Percentiles rank a stretch among this genome's conserved stretches.
Evolutionary conservation across 2,888 invertebrate genomes (phyloP).

Genomic region (Salpingus planirostris): DNA sequence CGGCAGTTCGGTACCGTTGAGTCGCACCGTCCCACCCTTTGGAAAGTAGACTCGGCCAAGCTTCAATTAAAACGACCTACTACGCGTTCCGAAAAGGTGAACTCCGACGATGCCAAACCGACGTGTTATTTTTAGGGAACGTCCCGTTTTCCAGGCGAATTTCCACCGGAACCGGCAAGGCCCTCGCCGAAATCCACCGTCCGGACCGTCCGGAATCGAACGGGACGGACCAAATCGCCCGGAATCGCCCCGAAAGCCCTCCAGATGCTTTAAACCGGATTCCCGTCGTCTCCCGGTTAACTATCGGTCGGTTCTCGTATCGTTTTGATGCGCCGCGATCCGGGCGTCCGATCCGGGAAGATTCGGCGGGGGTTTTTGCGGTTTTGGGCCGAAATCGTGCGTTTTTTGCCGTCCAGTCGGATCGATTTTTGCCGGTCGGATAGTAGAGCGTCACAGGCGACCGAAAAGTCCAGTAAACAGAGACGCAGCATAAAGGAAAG

Average conservation of each 20-base stretch:
- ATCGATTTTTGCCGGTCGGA: slow-evolving; percentile 26
- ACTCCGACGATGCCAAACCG: slow-evolving; percentile 18
- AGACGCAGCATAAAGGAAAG: slow-evolving; percentile 39
- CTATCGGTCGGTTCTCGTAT: too few relatives aligned
- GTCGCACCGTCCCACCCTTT: slow-evolving; percentile 23
- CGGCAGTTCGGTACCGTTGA: slow-evolving; percentile 14
- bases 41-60: slow-evolving; percentile 37
- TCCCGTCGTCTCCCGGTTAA: too few relatives aligned
- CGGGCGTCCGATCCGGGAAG: background rate
- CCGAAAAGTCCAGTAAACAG: slow-evolving; percentile 37
- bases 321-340: background rate
- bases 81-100: slow-evolving; percentile 37
- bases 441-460: slow-evolving; percentile 34
- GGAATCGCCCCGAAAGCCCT: too few relatives aligned
- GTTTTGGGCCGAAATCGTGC: slow-evolving; percentile 2
- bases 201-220: too few relatives aligned
- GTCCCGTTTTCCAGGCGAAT: too few relatives aligned
- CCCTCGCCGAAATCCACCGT: too few relatives aligned
- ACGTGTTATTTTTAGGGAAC: slow-evolving; percentile 21
- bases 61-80: slow-evolving; percentile 41
- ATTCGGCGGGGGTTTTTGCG: background rate
- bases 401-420: slow-evolving; percentile 5
- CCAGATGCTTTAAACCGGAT: too few relatives aligned
- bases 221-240: too few relatives aligned
- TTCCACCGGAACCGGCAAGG: too few relatives aligned